Percentiles rank a stretch among this genome's conserved stretches.
These are phyloP conservation scores for Mustela nigripes DNA, from an alignment of 2,113 vertebrate genomes.

Conservation along the genomic window DNA sequence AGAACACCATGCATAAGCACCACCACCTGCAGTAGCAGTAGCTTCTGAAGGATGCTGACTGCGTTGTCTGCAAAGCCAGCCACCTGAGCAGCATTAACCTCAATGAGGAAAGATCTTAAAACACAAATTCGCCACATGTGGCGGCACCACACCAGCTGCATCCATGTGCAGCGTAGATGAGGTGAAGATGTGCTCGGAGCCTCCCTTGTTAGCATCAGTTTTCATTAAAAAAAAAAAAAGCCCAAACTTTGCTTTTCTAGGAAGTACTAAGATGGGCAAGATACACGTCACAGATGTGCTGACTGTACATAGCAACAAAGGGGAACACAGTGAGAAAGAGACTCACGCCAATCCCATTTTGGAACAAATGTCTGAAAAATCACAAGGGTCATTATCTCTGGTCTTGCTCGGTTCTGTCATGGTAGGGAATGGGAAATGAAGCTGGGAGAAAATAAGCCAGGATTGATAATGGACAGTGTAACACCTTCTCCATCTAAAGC, in stretches of 20 bases:
- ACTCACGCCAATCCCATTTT: neutral
- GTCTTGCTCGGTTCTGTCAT: neutral
- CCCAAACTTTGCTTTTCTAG: neutral
- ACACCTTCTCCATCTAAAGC: slow-evolving; percentile 70
- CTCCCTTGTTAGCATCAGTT: neutral
- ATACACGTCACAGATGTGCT: neutral
- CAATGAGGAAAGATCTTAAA: neutral
- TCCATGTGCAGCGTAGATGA: neutral
- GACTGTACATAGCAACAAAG: neutral
- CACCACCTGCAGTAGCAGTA: neutral
- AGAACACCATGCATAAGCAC: neutral
- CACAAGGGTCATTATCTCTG: neutral
- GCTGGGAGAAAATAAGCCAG: neutral
- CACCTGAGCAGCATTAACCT: neutral
- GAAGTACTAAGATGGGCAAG: neutral
- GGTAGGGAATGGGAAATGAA: neutral
- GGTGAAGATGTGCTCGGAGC: neutral
- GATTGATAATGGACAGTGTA: neutral
- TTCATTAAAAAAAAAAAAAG: neutral
- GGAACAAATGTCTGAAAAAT: slow-evolving; percentile 9
- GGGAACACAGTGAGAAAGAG: neutral
- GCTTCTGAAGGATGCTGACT: neutral
- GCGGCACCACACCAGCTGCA: neutral
- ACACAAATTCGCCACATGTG: neutral
- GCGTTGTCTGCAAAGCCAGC: neutral